These are phyloP conservation scores for Eupithecia inturbata DNA, from an alignment of 2,888 invertebrate species.

Conservation along the genomic window DNA sequence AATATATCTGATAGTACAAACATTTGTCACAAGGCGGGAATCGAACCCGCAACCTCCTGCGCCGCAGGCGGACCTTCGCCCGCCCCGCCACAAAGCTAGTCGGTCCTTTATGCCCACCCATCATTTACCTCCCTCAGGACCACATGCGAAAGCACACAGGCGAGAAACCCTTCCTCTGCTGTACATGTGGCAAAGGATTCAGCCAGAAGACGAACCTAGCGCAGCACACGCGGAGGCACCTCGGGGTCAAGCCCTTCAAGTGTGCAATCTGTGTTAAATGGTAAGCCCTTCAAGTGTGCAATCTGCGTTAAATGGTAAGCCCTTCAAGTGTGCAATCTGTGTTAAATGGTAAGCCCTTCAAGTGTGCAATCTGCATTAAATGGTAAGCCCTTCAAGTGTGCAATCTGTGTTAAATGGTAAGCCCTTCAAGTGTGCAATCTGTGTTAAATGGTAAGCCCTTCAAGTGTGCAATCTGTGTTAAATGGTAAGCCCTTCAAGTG, in stretches of 20 bases:
- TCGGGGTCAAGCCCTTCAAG: constrained; percentile 76
- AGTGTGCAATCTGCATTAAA: constrained; percentile 35
- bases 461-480: no score
- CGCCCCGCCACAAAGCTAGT: no score
- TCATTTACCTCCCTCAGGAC: constrained; percentile 55
- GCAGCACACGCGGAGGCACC: constrained; percentile 84
- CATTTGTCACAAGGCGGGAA: no score
- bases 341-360: constrained; percentile 59
- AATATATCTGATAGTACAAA: no score
- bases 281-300: constrained; percentile 42
- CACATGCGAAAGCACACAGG: constrained; percentile 84
- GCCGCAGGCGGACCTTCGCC: no score
- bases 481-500: background rate
- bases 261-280: constrained; percentile 76
- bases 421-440: no score
- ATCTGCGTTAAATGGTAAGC: background rate
- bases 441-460: no score
- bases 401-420: constrained; percentile 74
- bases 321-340: background rate
- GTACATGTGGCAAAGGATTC: constrained; percentile 84
- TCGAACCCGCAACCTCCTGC: no score
- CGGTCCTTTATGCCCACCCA: no score
- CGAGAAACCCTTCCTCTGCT: constrained; percentile 84
- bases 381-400: constrained; percentile 49
- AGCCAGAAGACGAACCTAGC: constrained; percentile 85